phyloP scores from a whole-genome alignment of 2,113 vertebrate genomes.

The Leptodactylus fuscus region DNA sequence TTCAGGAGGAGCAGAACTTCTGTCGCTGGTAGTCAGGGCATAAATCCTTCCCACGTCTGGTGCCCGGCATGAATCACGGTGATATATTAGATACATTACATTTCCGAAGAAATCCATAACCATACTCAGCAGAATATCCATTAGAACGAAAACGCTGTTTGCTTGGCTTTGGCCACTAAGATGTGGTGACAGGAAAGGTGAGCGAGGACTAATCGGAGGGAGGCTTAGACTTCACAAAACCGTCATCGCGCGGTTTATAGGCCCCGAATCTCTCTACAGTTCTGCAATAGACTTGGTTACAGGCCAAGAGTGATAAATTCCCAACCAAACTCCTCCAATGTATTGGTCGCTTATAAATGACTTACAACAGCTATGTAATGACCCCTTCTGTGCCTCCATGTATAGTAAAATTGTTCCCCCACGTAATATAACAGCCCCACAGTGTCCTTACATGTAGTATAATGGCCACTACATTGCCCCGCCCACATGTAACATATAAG shows the following conservation, averaged over 20 bases:
- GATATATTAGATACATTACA: slow-evolving; percentile 16
- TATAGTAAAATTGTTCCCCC: too few relatives aligned
- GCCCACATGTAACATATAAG: too few relatives aligned
- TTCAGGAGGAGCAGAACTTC: not conserved
- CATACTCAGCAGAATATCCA: slow-evolving; percentile 16
- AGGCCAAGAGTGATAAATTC: too few relatives aligned
- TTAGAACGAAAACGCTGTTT: not conserved
- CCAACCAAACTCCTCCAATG: too few relatives aligned
- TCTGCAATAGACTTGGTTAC: too few relatives aligned
- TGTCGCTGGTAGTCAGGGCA: slow-evolving; percentile 8
- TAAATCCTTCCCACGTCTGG: slow-evolving; percentile 20
- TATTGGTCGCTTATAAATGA: too few relatives aligned
- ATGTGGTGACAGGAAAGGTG: slow-evolving; percentile 7
- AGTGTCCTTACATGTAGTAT: too few relatives aligned
- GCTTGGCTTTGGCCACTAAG: not conserved
- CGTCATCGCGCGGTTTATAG: not conserved
- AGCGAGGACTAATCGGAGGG: not conserved
- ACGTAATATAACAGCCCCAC: too few relatives aligned
- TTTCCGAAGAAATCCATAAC: slow-evolving; percentile 16
- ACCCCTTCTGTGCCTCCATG: too few relatives aligned
- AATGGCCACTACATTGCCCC: too few relatives aligned
- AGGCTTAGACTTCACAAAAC: not conserved
- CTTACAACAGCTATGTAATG: too few relatives aligned
- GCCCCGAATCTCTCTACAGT: too few relatives aligned
- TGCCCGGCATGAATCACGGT: not conserved